These are phyloP conservation scores for Ciconia stormi DNA, from an alignment of 2,113 vertebrate species.

Conservation along the genomic window DNA sequence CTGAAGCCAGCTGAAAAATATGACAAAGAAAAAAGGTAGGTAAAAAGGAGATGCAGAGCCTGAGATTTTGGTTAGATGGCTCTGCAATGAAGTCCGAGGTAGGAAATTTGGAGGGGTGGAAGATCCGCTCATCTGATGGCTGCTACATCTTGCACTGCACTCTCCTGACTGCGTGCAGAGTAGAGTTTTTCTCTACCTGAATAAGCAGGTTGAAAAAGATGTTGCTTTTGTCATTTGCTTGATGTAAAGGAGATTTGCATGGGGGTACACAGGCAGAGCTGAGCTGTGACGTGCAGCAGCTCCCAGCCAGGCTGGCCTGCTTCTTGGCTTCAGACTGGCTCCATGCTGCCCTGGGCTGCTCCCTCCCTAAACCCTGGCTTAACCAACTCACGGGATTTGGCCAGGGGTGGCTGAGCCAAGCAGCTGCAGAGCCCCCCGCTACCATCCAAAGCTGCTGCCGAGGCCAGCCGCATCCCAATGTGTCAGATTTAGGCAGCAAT, in stretches of 20 bases:
- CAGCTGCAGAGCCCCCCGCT: background rate
- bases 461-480: background rate
- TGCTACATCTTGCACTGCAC: background rate
- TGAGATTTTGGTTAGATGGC: background rate
- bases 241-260: background rate
- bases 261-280: background rate
- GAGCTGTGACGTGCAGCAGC: background rate
- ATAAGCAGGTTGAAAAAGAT: background rate
- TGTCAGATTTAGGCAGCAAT: background rate
- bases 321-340: background rate
- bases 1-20: background rate
- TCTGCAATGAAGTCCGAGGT: rapidly evolving
- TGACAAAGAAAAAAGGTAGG: background rate
- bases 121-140: background rate
- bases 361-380: no score
- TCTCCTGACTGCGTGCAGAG: background rate
- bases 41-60: background rate
- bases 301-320: rapidly evolving
- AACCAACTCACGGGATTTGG: background rate
- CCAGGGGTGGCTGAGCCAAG: background rate
- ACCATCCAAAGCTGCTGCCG: rapidly evolving
- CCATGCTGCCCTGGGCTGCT: background rate
- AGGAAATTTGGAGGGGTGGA: background rate
- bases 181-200: background rate
- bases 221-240: background rate